Evolutionary conservation across 2,113 vertebrate species (phyloP), one percentile per base, ranked within the genome.

Genomic region (Lagopus muta): DNA sequence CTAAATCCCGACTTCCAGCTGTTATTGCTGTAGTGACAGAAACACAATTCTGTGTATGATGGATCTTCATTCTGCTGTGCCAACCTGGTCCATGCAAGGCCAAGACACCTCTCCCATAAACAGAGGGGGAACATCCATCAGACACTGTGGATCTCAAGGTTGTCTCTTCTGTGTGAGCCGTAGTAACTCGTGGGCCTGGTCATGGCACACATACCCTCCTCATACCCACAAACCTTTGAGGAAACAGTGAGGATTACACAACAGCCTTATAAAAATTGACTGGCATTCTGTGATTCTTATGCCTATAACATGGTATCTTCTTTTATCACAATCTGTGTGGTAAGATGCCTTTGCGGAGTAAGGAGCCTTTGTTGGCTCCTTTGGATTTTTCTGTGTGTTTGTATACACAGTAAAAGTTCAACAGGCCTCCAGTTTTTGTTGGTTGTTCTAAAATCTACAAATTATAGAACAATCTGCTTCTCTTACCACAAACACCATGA

Each of bases 1-100:
- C 9, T 60, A 88, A 73, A 80, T 6, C 13, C 65, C 69, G 71
- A 17, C 30, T 43, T 14, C 18, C 3, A 3, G 22, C n/a, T 21
- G 50, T 52, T 74, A 66, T 1, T 1, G 21, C 30, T 66, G 18
- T 16, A 18, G 3, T 60, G 19, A 8, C 0, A 0, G 18, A 30
- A 15, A 22, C 55, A 58, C 6, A 8, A 25, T 6, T 48, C 6
- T 0, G 0, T 21, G 17, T n/a, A 43, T 11, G 19, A 3, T 43
- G 36, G 15, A 18, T 67, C 15, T 60, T 15, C 0, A 55, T 71
- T 13, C 12, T 55, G 75, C 21, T 40, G 15, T 36, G 52, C 20
- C 34, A 79, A 7, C 10, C 52, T 2, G 0, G 10, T 45, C 43
- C 47, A 50, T 11, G 8, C 32, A 75, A 86, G 11, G 21, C 16